Percentiles rank a stretch among this genome's conserved stretches.
Conservation (phyloP, 2,888 invertebrate species). For the Acrocera orbiculus region DNA sequence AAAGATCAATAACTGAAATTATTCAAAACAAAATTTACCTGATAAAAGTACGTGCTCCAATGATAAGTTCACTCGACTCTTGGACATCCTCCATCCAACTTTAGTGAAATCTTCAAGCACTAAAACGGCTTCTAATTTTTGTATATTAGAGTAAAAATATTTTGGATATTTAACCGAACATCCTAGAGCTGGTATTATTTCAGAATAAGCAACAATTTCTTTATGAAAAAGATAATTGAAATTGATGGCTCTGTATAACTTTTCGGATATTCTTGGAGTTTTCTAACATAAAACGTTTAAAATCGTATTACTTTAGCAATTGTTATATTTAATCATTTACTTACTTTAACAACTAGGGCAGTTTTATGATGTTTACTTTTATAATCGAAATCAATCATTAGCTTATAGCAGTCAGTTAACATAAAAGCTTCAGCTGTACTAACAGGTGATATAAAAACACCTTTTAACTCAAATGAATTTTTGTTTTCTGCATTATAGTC, state of each 20-base stretch:
- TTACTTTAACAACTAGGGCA: conserved; percentile 23
- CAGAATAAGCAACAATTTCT: conserved; percentile 22
- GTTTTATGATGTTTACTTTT: conserved; percentile 10
- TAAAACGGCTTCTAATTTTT: conserved; percentile 17
- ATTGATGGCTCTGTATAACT: conserved; percentile 17
- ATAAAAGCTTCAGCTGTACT: conserved; percentile 22
- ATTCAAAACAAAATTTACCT: too few relatives aligned
- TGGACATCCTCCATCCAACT: conserved; percentile 21
- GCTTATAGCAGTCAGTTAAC: conserved; percentile 22
- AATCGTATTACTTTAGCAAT: too few relatives aligned
- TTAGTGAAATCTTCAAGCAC: conserved; percentile 22
- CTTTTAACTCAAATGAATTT: conserved; percentile 13
- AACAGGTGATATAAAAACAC: conserved; percentile 16
- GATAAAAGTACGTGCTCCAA: conserved; percentile 24
- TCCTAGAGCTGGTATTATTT: conserved; percentile 19
- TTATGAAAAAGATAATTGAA: conserved; percentile 23
- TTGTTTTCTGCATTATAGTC: background rate
- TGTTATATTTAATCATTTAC: background rate
- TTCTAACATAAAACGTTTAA: too few relatives aligned
- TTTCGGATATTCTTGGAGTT: conserved; percentile 20
- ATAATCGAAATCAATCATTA: conserved; percentile 16
- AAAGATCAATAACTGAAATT: too few relatives aligned
- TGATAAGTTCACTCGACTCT: conserved; percentile 19
- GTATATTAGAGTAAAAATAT: conserved; percentile 21
- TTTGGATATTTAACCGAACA: conserved; percentile 15